phyloP scores from a whole-genome alignment of 2,797 vertebrate species.

The Aeoliscus strigatus region DNA sequence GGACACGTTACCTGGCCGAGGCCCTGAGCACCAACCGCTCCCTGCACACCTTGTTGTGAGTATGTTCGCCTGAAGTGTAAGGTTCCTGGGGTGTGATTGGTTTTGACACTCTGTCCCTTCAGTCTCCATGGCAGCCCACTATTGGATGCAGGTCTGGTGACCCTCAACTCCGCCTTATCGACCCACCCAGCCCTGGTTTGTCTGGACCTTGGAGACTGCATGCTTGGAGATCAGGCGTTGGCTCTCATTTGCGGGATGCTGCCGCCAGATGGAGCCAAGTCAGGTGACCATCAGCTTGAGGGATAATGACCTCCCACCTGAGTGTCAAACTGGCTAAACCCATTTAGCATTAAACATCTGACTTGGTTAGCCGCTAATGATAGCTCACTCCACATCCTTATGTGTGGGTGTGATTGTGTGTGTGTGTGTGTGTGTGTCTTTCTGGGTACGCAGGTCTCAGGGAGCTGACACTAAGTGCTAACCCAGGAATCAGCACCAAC shows the following conservation, averaged over 20 bases:
- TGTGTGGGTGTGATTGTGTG: neutral
- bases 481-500: slow-evolving; percentile 87
- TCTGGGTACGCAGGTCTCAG: slow-evolving; percentile 77
- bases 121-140: slow-evolving; percentile 93
- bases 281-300: slow-evolving; percentile 78
- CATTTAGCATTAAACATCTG: no score
- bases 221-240: slow-evolving; percentile 91
- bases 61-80: slow-evolving; percentile 25
- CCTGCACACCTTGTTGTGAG: slow-evolving; percentile 94
- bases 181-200: slow-evolving; percentile 89
- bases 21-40: slow-evolving; percentile 88
- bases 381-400: no score
- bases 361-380: no score
- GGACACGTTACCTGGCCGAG: slow-evolving; percentile 86
- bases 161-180: slow-evolving; percentile 84
- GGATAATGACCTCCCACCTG: slow-evolving; percentile 24
- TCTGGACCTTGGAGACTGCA: slow-evolving; percentile 93
- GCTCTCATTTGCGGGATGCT: slow-evolving; percentile 91
- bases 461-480: slow-evolving; percentile 92
- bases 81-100: neutral
- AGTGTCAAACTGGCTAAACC: no score
- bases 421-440: neutral
- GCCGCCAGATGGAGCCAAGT: slow-evolving; percentile 93
- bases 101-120: slow-evolving; percentile 5
- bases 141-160: slow-evolving; percentile 84